These are phyloP conservation scores for Galeopterus variegatus DNA, from an alignment of 2,113 vertebrate species.

Conservation along the genomic window DNA sequence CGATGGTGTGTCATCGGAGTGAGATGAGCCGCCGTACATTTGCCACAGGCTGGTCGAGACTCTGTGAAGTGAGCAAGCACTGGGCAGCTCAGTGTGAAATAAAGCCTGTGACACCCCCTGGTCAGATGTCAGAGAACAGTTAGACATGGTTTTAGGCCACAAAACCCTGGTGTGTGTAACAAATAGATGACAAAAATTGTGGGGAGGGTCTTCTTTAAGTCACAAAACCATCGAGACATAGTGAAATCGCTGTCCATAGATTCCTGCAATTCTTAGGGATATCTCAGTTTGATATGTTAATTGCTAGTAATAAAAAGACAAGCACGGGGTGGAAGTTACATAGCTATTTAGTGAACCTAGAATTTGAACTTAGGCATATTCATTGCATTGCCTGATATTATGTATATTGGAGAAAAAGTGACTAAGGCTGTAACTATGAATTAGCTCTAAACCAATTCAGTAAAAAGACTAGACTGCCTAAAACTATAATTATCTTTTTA, in stretches of 20 bases:
- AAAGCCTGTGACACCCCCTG: neutral
- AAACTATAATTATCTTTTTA: neutral
- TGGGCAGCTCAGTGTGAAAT: neutral
- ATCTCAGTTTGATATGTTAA: neutral
- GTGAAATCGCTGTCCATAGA: neutral
- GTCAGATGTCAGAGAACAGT: neutral
- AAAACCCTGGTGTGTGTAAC: neutral
- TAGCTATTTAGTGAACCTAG: no score
- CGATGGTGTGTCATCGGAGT: neutral
- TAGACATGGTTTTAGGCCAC: neutral
- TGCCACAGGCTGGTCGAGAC: neutral
- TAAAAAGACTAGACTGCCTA: neutral
- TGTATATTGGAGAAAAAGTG: neutral
- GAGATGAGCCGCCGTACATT: neutral
- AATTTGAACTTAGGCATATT: neutral
- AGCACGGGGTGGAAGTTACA: neutral
- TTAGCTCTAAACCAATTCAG: neutral
- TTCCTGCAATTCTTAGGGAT: neutral
- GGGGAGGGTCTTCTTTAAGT: neutral
- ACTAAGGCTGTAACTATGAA: neutral
- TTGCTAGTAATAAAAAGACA: neutral
- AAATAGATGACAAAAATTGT: neutral
- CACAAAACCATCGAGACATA: neutral
- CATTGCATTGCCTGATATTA: neutral
- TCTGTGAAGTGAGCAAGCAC: neutral